Conservation (phyloP, 1,140 invertebrate genomes). For the Pogonomyrmex barbatus region DNA sequence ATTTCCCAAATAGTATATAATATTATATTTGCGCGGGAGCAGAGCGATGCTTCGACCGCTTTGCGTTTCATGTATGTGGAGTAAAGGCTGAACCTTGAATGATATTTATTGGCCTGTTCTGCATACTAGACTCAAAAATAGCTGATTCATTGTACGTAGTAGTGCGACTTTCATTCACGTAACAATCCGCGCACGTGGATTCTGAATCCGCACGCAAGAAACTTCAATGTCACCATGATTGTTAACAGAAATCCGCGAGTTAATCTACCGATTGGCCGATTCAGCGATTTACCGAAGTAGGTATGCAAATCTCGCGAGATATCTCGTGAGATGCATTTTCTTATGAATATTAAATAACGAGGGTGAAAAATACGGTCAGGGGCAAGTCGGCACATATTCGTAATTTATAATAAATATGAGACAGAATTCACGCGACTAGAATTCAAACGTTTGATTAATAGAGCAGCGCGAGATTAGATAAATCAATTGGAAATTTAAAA, state of each 20-base stretch:
- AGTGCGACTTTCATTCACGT: conserved; percentile 66
- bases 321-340: conserved; percentile 4
- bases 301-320: conserved; percentile 36
- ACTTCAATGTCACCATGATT: conserved; percentile 49
- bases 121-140: conserved; percentile 72
- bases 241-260: conserved; percentile 27
- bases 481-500: conserved; percentile 6
- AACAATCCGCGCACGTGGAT: conserved; percentile 52
- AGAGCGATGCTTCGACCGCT: conserved; percentile 4
- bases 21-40: background rate
- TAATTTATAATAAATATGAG: background rate
- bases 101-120: conserved; percentile 73
- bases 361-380: conserved; percentile 22
- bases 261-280: background rate
- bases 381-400: background rate
- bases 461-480: background rate
- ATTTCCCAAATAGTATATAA: background rate
- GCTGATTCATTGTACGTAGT: conserved; percentile 72
- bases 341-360: conserved; percentile 29
- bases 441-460: conserved; percentile 3
- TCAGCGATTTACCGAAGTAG: conserved; percentile 12
- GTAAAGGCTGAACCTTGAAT: conserved; percentile 69
- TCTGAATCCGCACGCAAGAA: conserved; percentile 56
- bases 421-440: background rate
- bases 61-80: conserved; percentile 24